phyloP scores from a whole-genome alignment of 2,888 invertebrate genomes.

The Arge pagana region DNA sequence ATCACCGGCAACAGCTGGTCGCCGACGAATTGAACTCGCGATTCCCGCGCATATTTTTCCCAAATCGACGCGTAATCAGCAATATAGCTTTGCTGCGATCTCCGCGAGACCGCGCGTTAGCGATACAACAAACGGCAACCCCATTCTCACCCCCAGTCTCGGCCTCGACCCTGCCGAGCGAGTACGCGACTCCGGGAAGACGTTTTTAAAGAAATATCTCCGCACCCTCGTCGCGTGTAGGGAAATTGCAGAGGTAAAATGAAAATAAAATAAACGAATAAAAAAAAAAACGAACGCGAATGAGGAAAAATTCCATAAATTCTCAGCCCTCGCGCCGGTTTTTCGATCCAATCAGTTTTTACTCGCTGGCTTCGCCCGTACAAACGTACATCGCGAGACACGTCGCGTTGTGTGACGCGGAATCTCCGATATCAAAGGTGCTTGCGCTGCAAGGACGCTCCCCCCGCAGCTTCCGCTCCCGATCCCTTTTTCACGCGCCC shows the following conservation, averaged over 20 bases:
- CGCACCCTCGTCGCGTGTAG: slow-evolving; percentile 33
- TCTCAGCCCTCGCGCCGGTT: slow-evolving; percentile 31
- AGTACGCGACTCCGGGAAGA: too few relatives aligned
- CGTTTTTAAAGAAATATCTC: too few relatives aligned
- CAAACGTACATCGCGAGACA: slow-evolving; percentile 27
- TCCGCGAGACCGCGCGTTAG: not conserved
- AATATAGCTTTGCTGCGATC: not conserved
- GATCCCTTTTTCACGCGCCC: not conserved
- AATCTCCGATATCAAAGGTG: slow-evolving; percentile 24
- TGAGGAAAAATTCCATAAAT: too few relatives aligned
- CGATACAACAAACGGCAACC: not conserved
- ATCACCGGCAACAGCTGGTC: too few relatives aligned
- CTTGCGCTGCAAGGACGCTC: slow-evolving; percentile 32
- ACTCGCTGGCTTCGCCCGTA: slow-evolving; percentile 14
- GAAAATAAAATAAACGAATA: too few relatives aligned
- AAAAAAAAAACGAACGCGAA: too few relatives aligned
- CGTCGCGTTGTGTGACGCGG: slow-evolving; percentile 24
- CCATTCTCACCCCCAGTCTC: too few relatives aligned
- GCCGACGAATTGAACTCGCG: too few relatives aligned
- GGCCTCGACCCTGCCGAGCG: too few relatives aligned
- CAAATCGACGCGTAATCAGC: too few relatives aligned
- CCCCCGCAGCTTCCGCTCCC: slow-evolving; percentile 4
- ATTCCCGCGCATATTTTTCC: too few relatives aligned
- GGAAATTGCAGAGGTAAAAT: too few relatives aligned
- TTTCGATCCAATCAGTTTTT: slow-evolving; percentile 43